These are phyloP conservation scores for Nebria salina DNA, from an alignment of 2,888 invertebrate genomes.

Conservation along the genomic window DNA sequence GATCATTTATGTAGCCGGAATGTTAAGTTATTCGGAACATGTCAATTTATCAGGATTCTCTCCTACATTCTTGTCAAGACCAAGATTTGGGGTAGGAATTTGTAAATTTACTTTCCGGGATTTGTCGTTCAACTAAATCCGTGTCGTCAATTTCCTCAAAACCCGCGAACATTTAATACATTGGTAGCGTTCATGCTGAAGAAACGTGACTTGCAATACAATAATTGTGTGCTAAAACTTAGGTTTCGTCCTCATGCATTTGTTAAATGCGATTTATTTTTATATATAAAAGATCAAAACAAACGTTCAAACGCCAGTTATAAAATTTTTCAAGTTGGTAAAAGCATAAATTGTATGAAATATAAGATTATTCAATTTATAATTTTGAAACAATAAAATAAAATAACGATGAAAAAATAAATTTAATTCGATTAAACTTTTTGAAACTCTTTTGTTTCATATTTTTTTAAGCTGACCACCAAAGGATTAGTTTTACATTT, in stretches of 20 bases:
- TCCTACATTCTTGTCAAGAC: constrained; percentile 26
- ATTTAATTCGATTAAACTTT: too few relatives aligned
- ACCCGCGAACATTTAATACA: constrained; percentile 22
- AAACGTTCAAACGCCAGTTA: too few relatives aligned
- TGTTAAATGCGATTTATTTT: too few relatives aligned
- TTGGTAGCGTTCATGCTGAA: constrained; percentile 23
- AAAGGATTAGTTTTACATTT: constrained; percentile 36
- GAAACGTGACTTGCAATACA: constrained; percentile 31
- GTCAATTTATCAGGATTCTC: constrained; percentile 39
- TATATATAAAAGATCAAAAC: too few relatives aligned
- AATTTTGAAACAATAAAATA: too few relatives aligned
- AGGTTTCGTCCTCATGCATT: too few relatives aligned
- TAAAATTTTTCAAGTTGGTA: too few relatives aligned
- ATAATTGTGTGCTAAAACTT: constrained; percentile 18
- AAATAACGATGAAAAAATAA: too few relatives aligned
- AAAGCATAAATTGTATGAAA: too few relatives aligned
- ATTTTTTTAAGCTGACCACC: not conserved
- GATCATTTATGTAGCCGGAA: not conserved
- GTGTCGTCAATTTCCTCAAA: constrained; percentile 33
- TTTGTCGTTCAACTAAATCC: constrained; percentile 31
- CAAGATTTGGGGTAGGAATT: constrained; percentile 24
- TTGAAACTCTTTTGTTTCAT: not conserved
- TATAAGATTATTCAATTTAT: too few relatives aligned
- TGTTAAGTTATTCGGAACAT: constrained; percentile 19
- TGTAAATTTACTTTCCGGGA: constrained; percentile 42